Evolutionary conservation across 2,888 invertebrate genomes (phyloP).

Genomic region (Cantharis rustica): DNA sequence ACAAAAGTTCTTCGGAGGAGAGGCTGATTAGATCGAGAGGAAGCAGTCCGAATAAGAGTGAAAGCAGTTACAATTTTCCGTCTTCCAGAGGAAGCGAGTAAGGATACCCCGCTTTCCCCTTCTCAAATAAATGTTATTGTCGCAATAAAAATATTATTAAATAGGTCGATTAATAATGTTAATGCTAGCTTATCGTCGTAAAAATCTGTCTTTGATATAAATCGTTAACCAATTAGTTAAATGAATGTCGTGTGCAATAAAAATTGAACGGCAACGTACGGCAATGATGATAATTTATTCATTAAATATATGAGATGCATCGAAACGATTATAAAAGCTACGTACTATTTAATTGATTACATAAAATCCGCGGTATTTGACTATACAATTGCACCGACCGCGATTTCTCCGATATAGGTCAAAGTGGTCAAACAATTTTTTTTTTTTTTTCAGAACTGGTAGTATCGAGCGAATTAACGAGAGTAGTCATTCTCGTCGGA

Average conservation of each 20-base stretch:
- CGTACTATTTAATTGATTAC: not conserved
- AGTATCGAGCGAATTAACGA: slow-evolving; percentile 58
- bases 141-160: not conserved
- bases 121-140: not conserved
- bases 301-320: not conserved
- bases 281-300: not conserved
- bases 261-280: not conserved
- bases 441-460: slow-evolving; percentile 49
- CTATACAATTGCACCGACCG: not conserved
- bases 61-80: slow-evolving; percentile 34
- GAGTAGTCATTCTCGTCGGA: slow-evolving; percentile 54
- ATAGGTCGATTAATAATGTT: not conserved
- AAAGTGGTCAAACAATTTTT: not conserved
- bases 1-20: not conserved
- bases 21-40: slow-evolving; percentile 39
- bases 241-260: not conserved
- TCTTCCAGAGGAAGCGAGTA: slow-evolving; percentile 58
- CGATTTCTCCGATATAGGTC: not conserved
- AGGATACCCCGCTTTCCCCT: slow-evolving; percentile 40
- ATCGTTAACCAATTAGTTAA: not conserved
- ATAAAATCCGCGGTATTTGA: not conserved
- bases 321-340: not conserved
- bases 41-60: slow-evolving; percentile 47
- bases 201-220: not conserved
- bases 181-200: not conserved